Conservation (phyloP, 2,797 vertebrate genomes). For the Danio albolineatus region DNA sequence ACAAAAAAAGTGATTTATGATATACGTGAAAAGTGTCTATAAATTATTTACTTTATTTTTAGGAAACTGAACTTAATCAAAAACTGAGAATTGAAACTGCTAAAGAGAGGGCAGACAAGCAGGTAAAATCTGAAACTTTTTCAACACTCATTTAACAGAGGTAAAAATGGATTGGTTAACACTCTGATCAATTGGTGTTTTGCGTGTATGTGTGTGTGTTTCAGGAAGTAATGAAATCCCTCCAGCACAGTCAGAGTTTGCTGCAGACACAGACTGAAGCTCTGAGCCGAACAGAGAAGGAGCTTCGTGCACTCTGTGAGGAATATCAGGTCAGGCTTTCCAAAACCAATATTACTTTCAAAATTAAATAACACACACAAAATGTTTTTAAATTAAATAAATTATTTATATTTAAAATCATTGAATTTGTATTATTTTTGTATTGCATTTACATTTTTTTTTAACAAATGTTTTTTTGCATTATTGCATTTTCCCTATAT, state of each 20-base stretch:
- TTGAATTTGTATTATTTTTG: not conserved
- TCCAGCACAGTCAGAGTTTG: conserved; percentile 83
- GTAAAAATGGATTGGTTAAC: conserved; percentile 20
- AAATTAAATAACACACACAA: not conserved
- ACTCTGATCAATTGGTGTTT: not conserved
- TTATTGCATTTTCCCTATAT: not conserved
- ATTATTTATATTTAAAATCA: too few species aligned
- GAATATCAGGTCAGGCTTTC: conserved; percentile 73
- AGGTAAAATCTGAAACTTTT: conserved; percentile 72
- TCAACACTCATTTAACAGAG: conserved; percentile 2
- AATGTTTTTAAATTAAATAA: too few species aligned
- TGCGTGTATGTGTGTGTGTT: conserved; percentile 64
- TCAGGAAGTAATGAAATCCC: conserved; percentile 85
- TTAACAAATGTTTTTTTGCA: not conserved
- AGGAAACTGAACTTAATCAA: conserved; percentile 87
- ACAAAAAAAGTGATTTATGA: not conserved
- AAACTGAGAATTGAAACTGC: conserved; percentile 81
- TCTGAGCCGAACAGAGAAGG: conserved; percentile 77
- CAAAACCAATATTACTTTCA: conserved; percentile 35
- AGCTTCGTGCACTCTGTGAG: conserved; percentile 80
- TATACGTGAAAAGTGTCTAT: not conserved
- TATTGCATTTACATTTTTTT: not conserved
- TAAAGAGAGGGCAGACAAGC: conserved; percentile 82
- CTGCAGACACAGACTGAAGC: conserved; percentile 83
- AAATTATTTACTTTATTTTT: conserved; percentile 29